Conservation (phyloP, 2,113 vertebrate genomes). For the Chaetops frenatus region DNA sequence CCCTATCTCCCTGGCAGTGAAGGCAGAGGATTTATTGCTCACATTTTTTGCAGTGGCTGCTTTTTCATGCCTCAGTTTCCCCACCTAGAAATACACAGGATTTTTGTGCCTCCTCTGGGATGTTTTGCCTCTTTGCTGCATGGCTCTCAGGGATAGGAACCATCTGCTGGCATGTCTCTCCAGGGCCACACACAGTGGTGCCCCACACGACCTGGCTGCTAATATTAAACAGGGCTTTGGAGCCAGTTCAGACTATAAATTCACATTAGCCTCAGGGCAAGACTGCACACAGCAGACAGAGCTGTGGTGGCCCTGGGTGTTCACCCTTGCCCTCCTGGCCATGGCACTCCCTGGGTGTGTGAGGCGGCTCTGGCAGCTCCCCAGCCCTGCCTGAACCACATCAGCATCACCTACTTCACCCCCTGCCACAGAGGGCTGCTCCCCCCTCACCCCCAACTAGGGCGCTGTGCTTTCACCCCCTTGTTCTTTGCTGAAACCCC, state of each 20-base stretch:
- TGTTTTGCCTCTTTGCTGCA: neutral
- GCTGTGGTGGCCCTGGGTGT: rapidly evolving
- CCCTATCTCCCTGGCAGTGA: neutral
- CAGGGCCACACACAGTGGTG: neutral
- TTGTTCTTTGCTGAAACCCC: neutral
- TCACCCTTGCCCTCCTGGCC: neutral
- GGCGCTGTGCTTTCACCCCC: neutral
- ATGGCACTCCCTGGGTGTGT: neutral
- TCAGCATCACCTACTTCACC: neutral
- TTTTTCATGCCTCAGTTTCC: neutral
- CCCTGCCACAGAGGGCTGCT: neutral
- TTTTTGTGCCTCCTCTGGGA: neutral
- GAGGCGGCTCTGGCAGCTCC: neutral
- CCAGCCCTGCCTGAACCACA: neutral
- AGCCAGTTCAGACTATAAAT: neutral
- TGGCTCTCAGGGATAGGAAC: neutral
- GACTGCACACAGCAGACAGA: neutral
- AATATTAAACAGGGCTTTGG: neutral
- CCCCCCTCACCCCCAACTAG: neutral
- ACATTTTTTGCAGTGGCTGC: neutral
- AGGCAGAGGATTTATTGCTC: neutral
- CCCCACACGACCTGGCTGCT: neutral
- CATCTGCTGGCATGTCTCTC: neutral
- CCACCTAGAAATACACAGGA: neutral
- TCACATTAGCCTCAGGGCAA: neutral